Evolutionary conservation across 2,888 invertebrate species (phyloP), one percentile per base, ranked within the genome.

Genomic region (Hoplodrina blanda): DNA sequence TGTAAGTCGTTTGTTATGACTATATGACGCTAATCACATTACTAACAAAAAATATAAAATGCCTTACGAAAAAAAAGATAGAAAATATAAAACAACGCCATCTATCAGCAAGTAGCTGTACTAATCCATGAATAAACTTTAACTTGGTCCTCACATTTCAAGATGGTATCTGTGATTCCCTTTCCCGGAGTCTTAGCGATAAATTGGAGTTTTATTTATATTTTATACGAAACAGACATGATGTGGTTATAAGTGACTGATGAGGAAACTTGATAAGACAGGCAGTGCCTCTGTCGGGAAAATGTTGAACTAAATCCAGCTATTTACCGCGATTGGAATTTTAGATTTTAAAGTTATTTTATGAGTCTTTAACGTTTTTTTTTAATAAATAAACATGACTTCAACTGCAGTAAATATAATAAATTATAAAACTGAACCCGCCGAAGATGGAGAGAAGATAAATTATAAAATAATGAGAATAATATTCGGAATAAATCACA

Each of bases 171-270:
- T 19, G 25, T 49, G 19, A 69, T 53, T 41, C 52, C 49, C 53
- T 80, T 77, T 62, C 52, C 62, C 49, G 25, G 33, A 65, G 52
- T 17, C 19, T 49, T 10, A 50, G 49, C 33, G 52, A 80, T 80
- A 75, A 62, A 63, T 55, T 53, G 41, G 49, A 53, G 10, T 37
- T 76, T 76, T 60, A 77, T 77, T 75, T 64, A 44, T 75, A 61
- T 66, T 67, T 66, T 80, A 66, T 76, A 79, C 80, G 68, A 67
- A 80, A 49, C 30, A 44, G 66, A 76, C 81, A 70, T 81, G 66
- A 78, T 80, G 66, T 57, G 81, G 63, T 41, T 80, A 17, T 75
- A 66, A 78, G 46, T 56, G 71, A 57, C 53, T 49, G 77, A 70
- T 76, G 62, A 25, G 56, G 44, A 52, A 73, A 60, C 44, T 41